phyloP scores from a whole-genome alignment of 2,797 vertebrate genomes.

The Cirrhinus mrigala region DNA sequence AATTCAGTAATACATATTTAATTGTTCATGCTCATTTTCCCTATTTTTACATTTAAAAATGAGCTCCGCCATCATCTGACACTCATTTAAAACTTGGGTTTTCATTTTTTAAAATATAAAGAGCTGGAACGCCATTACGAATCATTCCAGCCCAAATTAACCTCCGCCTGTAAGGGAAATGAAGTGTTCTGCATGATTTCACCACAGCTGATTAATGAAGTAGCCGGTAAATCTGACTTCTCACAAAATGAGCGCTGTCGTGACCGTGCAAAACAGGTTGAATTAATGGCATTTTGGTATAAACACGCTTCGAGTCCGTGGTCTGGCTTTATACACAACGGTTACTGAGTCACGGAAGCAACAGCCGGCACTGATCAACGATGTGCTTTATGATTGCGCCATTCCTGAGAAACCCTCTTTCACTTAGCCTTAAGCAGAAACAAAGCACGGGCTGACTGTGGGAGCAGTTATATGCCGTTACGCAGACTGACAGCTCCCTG shows the following conservation, averaged over 20 bases:
- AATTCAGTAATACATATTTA: not conserved
- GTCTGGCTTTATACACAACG: constrained; percentile 46
- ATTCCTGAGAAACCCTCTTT: constrained; percentile 25
- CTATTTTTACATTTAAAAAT: constrained; percentile 8
- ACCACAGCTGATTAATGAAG: constrained; percentile 41
- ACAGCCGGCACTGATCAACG: constrained; percentile 42
- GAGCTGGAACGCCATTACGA: not conserved
- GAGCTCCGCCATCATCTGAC: not conserved
- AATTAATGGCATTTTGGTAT: constrained; percentile 46
- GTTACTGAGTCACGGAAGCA: constrained; percentile 36
- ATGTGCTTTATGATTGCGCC: constrained; percentile 17
- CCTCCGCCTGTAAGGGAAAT: not conserved
- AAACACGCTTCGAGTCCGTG: constrained; percentile 23
- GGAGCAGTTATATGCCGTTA: constrained; percentile 19
- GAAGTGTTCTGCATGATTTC: not conserved
- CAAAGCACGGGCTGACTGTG: constrained; percentile 18
- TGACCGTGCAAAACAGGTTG: constrained; percentile 38
- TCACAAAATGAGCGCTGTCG: constrained; percentile 44
- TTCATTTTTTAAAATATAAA: not conserved
- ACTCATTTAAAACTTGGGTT: not conserved
- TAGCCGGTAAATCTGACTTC: constrained; percentile 46
- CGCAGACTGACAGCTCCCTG: constrained; percentile 4
- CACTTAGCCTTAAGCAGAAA: constrained; percentile 18
- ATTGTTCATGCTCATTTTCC: not conserved
- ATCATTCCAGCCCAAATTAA: not conserved